Percentiles rank a stretch among this genome's conserved stretches.
phyloP scores from a whole-genome alignment of 2,888 invertebrate species.

The Tenthredo distinguenda region DNA sequence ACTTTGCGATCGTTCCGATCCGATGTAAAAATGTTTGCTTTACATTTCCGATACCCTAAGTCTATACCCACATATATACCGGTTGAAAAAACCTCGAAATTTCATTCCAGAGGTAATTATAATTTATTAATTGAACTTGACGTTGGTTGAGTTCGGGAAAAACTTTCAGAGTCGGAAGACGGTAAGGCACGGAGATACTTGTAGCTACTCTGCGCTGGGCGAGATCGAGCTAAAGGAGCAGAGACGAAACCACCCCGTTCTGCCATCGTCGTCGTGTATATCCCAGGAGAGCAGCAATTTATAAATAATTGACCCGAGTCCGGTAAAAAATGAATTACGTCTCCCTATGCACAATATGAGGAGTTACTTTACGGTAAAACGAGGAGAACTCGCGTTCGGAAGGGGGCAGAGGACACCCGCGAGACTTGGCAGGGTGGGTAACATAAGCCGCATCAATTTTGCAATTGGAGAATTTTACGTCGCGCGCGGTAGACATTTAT shows the following conservation, averaged over 20 bases:
- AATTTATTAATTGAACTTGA: slow-evolving; percentile 21
- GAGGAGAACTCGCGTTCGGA: slow-evolving; percentile 65
- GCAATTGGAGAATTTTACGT: slow-evolving; percentile 78
- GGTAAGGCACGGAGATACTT: not conserved
- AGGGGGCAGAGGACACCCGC: slow-evolving; percentile 62
- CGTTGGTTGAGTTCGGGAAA: not conserved
- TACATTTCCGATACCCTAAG: not conserved
- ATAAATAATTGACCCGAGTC: slow-evolving; percentile 78
- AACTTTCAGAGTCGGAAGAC: not conserved
- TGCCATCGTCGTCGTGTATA: not conserved
- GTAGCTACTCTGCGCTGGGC: not conserved
- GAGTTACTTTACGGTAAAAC: slow-evolving; percentile 77
- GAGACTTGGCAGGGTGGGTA: slow-evolving; percentile 70
- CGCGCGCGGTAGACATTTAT: slow-evolving; percentile 72
- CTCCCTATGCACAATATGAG: slow-evolving; percentile 77
- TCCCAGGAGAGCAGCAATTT: slow-evolving; percentile 76
- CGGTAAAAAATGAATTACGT: slow-evolving; percentile 79
- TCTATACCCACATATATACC: not conserved
- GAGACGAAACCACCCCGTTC: not conserved
- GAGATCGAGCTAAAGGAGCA: not conserved
- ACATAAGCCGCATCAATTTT: slow-evolving; percentile 78
- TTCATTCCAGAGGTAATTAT: slow-evolving; percentile 5
- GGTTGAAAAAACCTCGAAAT: not conserved
- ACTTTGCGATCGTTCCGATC: not conserved
- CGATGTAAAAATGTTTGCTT: slow-evolving; percentile 22